Conservation (phyloP, 1,140 invertebrate genomes). For the Spodoptera litura region DNA sequence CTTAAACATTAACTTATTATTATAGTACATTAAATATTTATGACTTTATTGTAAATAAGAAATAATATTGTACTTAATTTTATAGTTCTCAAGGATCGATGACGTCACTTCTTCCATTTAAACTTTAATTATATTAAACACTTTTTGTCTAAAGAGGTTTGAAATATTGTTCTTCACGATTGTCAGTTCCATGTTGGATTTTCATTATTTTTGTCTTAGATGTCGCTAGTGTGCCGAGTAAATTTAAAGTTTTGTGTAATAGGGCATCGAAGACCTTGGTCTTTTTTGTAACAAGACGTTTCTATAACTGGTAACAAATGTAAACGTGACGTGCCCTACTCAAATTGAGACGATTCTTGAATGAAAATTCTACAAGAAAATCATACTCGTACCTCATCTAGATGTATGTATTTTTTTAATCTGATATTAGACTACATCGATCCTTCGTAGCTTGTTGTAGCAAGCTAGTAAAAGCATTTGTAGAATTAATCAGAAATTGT, state of each 20-base stretch:
- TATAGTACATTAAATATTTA: constrained; percentile 71
- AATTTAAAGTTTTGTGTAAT: no score
- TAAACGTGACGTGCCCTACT: not conserved
- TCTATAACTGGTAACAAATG: not conserved
- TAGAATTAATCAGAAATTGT: constrained; percentile 78
- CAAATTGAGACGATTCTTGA: no score
- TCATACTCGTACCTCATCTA: constrained; percentile 29
- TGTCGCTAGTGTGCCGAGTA: no score
- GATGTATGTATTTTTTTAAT: constrained; percentile 48
- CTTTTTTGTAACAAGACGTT: no score
- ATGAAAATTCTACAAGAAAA: not conserved
- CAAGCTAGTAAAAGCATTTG: constrained; percentile 84
- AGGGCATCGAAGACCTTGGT: no score
- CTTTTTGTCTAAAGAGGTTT: no score
- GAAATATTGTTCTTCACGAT: no score
- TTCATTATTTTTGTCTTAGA: no score
- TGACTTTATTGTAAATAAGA: constrained; percentile 81
- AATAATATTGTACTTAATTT: constrained; percentile 82
- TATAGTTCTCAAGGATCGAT: constrained; percentile 64
- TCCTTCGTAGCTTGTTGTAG: constrained; percentile 80
- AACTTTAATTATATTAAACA: constrained; percentile 32
- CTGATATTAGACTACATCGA: constrained; percentile 55
- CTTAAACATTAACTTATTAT: constrained; percentile 80
- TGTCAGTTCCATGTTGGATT: no score
- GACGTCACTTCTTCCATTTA: constrained; percentile 48